A percentile compares a stretch with the other conserved stretches of the same genome.
Evolutionary conservation across 2,888 invertebrate genomes (phyloP).

Genomic region (Mystacides longicornis): DNA sequence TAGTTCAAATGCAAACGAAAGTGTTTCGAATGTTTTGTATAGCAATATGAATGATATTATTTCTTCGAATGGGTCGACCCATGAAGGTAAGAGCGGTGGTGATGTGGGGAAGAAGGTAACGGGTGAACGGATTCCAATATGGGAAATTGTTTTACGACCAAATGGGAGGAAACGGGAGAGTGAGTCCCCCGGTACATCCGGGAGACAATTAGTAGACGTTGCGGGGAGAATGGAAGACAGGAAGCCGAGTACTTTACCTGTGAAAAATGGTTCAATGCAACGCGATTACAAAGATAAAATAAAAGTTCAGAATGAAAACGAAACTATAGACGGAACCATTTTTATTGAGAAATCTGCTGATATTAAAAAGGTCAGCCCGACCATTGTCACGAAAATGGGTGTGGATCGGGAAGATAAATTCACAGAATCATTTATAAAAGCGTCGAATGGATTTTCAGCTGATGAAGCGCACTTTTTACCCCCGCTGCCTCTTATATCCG

Average conservation of each 20-base stretch:
- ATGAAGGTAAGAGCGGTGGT: conserved; percentile 5
- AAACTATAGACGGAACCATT: background rate
- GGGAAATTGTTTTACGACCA: conserved; percentile 17
- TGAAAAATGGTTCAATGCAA: conserved; percentile 24
- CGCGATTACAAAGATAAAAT: conserved; percentile 14
- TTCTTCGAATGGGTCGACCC: conserved; percentile 11
- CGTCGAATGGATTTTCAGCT: background rate
- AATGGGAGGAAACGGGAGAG: conserved; percentile 2
- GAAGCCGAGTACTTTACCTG: conserved; percentile 13
- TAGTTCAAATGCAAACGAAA: too few species aligned
- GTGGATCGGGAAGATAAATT: background rate
- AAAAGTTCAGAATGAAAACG: background rate
- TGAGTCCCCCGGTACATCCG: conserved; percentile 8
- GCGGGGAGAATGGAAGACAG: conserved; percentile 18
- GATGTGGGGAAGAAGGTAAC: conserved; percentile 12
- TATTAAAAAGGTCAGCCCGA: background rate
- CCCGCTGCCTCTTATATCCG: conserved; percentile 15
- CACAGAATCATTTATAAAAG: background rate
- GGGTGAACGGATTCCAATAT: conserved; percentile 17
- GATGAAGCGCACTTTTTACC: background rate
- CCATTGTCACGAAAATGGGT: background rate
- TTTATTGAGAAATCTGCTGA: background rate
- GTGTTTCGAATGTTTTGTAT: background rate
- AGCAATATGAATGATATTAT: background rate
- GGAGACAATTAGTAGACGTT: conserved; percentile 25